A percentile compares a stretch with the other conserved stretches of the same genome.
These are phyloP conservation scores for Pharmacophagus antenor DNA, from an alignment of 2,888 invertebrate species.

Conservation along the genomic window DNA sequence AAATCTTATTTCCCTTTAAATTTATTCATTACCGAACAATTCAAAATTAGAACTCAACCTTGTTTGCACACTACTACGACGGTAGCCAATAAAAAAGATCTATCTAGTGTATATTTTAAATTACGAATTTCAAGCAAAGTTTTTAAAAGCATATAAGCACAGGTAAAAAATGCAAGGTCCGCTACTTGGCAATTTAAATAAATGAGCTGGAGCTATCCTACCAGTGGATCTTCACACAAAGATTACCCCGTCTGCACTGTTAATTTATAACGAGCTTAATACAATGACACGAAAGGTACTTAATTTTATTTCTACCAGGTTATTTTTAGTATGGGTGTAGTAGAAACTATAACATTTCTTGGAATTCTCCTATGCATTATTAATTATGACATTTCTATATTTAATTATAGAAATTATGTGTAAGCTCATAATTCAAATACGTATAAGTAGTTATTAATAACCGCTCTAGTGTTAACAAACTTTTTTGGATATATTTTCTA, in stretches of 20 bases:
- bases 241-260: constrained; percentile 14
- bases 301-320: constrained; percentile 1
- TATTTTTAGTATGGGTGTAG: neutral
- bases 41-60: too few relatives aligned
- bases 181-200: constrained; percentile 16
- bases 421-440: too few relatives aligned
- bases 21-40: too few relatives aligned
- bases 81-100: neutral
- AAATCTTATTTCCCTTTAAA: too few relatives aligned
- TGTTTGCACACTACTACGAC: neutral
- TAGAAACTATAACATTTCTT: neutral
- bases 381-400: too few relatives aligned
- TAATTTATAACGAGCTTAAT: constrained; percentile 18
- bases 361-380: neutral
- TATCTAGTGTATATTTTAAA: neutral
- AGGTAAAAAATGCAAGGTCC: constrained; percentile 1
- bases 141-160: neutral
- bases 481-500: too few relatives aligned
- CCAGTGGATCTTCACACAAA: constrained; percentile 9
- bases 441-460: too few relatives aligned
- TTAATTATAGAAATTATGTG: too few relatives aligned
- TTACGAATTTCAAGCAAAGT: neutral
- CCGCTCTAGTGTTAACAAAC: too few relatives aligned
- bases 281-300: constrained; percentile 5
- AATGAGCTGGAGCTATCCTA: constrained; percentile 8